phyloP scores from a whole-genome alignment of 2,888 invertebrate species.

The Callinectes sapidus region DNA sequence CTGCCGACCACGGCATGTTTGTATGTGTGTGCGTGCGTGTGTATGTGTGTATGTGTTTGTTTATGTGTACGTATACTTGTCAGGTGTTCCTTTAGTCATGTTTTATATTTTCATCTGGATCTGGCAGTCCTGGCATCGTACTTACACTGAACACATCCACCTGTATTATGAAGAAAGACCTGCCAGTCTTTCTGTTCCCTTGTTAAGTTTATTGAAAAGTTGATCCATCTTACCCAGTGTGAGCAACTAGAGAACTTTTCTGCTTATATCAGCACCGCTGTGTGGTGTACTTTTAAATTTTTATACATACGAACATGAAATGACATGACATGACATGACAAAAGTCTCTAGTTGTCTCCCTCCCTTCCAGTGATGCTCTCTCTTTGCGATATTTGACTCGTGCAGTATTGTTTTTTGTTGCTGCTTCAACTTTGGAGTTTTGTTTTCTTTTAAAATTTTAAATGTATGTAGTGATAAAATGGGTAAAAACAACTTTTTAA shows the following conservation, averaged over 20 bases:
- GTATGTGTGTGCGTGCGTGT: background rate
- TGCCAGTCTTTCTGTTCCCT: background rate
- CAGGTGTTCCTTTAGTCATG: slow-evolving; percentile 63
- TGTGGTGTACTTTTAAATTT: background rate
- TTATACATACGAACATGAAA: background rate
- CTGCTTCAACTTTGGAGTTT: background rate
- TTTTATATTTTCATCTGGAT: slow-evolving; percentile 57
- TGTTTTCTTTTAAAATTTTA: background rate
- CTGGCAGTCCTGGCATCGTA: slow-evolving; percentile 50
- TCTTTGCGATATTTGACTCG: background rate
- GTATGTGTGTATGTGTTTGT: background rate
- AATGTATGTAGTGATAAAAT: background rate
- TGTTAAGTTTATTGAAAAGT: background rate
- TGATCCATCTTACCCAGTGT: background rate
- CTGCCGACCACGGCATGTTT: background rate
- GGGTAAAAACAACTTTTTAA: slow-evolving; percentile 9
- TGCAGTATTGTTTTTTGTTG: background rate
- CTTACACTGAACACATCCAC: slow-evolving; percentile 14
- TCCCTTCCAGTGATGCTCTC: background rate
- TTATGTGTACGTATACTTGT: slow-evolving; percentile 37
- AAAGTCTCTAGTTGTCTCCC: slow-evolving; percentile 16
- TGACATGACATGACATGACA: slow-evolving; percentile 1
- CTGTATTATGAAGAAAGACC: background rate
- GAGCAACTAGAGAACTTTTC: slow-evolving; percentile 5
- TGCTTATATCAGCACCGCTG: background rate